These are phyloP conservation scores for Scaptomyza flava DNA, from an alignment of 2,888 invertebrate genomes.

Conservation along the genomic window DNA sequence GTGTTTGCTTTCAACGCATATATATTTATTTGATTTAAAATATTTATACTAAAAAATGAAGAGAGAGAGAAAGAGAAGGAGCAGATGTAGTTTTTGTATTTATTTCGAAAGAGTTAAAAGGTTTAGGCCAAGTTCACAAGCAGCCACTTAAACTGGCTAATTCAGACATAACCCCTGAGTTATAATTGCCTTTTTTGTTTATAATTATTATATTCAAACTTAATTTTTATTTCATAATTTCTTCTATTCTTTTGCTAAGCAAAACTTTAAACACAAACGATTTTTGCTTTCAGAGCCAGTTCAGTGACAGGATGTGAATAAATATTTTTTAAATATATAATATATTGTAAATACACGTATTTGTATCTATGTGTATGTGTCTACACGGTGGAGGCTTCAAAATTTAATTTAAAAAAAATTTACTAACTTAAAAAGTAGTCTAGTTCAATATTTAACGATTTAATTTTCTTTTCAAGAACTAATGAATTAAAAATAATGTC, in stretches of 20 bases:
- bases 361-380: background rate
- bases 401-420: too few species aligned
- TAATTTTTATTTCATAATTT: background rate
- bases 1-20: slow-evolving; percentile 30
- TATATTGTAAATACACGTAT: background rate
- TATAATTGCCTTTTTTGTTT: slow-evolving; percentile 4
- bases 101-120: slow-evolving; percentile 13
- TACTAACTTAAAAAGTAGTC: too few species aligned
- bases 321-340: background rate
- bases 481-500: background rate
- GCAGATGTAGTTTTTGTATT: slow-evolving; percentile 4
- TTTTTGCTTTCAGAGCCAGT: slow-evolving; percentile 20
- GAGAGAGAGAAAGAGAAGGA: background rate
- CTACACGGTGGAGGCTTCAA: background rate
- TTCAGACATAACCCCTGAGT: slow-evolving; percentile 35
- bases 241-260: slow-evolving; percentile 1
- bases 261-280: slow-evolving; percentile 12
- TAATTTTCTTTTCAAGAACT: too few species aligned
- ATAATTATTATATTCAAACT: background rate
- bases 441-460: too few species aligned
- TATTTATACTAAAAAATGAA: slow-evolving; percentile 6
- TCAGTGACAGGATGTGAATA: slow-evolving; percentile 19
- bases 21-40: slow-evolving; percentile 42
- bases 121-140: slow-evolving; percentile 9
- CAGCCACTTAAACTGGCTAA: slow-evolving; percentile 24